phyloP scores from a whole-genome alignment of 2,797 vertebrate genomes.

The Gadopsis marmoratus region DNA sequence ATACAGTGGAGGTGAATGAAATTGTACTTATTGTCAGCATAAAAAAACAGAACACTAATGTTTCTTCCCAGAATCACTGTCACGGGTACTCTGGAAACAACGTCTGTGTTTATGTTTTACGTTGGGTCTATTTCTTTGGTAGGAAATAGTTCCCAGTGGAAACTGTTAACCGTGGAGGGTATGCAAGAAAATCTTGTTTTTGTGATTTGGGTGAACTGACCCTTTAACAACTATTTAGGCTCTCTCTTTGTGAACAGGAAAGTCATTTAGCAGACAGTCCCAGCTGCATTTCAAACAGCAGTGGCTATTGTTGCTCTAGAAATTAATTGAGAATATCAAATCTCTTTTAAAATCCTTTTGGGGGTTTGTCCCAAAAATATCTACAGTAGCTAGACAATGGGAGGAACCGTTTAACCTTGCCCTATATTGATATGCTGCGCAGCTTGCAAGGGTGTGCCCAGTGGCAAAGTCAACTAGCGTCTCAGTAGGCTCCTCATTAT shows the following conservation, averaged over 20 bases:
- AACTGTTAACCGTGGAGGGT: background rate
- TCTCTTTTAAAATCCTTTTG: conserved; percentile 53
- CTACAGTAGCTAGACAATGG: conserved; percentile 67
- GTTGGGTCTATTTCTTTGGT: background rate
- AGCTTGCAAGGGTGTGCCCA: conserved; percentile 72
- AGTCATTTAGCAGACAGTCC: conserved; percentile 18
- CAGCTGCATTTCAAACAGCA: conserved; percentile 41
- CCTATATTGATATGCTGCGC: conserved; percentile 77
- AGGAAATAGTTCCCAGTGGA: background rate
- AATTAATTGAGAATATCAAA: conserved; percentile 63
- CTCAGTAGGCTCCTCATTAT: conserved; percentile 81
- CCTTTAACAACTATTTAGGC: conserved; percentile 21
- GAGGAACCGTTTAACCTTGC: conserved; percentile 82
- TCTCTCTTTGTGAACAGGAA: conserved; percentile 24
- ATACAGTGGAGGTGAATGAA: background rate
- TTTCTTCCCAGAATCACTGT: background rate
- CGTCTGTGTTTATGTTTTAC: background rate
- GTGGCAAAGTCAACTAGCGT: conserved; percentile 81
- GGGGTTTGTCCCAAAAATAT: conserved; percentile 74
- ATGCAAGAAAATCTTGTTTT: background rate
- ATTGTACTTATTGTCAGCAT: background rate
- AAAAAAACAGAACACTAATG: background rate
- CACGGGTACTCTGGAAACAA: background rate
- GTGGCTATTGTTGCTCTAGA: conserved; percentile 43
- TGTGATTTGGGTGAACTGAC: background rate